Percentiles rank a stretch among this genome's conserved stretches.
These are phyloP conservation scores for Anomalospiza imberbis DNA, from an alignment of 2,797 vertebrate species.

Conservation along the genomic window DNA sequence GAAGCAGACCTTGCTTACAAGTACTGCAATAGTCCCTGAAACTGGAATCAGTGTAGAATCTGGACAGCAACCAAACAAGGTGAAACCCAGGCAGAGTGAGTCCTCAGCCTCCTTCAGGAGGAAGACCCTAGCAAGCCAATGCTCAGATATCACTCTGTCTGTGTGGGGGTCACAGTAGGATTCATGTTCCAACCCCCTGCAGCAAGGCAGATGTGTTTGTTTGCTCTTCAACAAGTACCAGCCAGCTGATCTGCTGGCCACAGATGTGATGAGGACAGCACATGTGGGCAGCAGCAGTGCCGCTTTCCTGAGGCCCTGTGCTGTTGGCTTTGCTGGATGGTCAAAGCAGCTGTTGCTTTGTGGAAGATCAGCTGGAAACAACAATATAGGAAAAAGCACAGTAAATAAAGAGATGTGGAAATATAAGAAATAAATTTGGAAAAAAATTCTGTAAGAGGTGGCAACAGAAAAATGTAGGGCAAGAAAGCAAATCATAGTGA, in stretches of 20 bases:
- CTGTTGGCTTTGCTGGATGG: neutral
- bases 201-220: neutral
- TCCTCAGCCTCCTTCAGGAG: neutral
- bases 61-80: neutral
- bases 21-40: neutral
- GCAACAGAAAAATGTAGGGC: neutral
- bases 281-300: fast-evolving
- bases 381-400: neutral
- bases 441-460: neutral
- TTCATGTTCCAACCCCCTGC: neutral
- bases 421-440: neutral
- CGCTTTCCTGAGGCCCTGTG: neutral
- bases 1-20: neutral
- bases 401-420: neutral
- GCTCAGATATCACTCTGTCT: neutral
- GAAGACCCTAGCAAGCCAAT: neutral
- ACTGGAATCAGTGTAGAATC: neutral
- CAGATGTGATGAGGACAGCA: neutral
- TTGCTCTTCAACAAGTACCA: neutral
- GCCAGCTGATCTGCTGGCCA: neutral
- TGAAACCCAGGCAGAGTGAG: neutral
- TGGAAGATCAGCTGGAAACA: neutral
- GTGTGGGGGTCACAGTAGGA: fast-evolving
- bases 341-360: neutral
- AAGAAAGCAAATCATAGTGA: neutral